phyloP scores from a whole-genome alignment of 2,797 vertebrate species.

The Spinus pinus region DNA sequence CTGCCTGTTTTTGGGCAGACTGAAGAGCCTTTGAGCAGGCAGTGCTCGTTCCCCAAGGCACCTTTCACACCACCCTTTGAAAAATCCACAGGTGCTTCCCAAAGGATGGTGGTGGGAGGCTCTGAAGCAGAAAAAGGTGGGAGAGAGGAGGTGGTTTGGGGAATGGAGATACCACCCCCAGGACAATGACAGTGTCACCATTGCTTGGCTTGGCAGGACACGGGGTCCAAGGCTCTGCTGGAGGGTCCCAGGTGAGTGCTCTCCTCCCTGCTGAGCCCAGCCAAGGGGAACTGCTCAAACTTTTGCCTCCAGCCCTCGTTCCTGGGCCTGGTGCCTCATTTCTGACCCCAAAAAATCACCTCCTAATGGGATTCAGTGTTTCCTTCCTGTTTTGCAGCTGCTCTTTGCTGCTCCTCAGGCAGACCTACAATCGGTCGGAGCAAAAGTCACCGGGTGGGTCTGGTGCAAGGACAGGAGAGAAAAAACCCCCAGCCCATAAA shows the following conservation, averaged over 20 bases:
- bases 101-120: background rate
- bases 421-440: background rate
- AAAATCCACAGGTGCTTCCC: background rate
- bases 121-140: background rate
- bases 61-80: background rate
- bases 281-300: background rate
- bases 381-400: background rate
- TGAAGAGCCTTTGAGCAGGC: background rate
- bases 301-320: background rate
- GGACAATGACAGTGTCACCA: fast-evolving
- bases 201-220: background rate
- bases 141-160: background rate
- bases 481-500: constrained; percentile 7
- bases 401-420: background rate
- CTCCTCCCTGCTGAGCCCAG: background rate
- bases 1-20: fast-evolving
- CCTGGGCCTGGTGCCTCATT: background rate
- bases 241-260: background rate
- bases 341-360: background rate
- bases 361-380: background rate
- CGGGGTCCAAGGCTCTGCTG: fast-evolving
- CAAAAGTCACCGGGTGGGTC: background rate
- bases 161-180: background rate
- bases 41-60: fast-evolving
- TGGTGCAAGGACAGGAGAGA: fast-evolving